Evolutionary conservation across 2,888 invertebrate species (phyloP).

Genomic region (Idaea dimidiata): DNA sequence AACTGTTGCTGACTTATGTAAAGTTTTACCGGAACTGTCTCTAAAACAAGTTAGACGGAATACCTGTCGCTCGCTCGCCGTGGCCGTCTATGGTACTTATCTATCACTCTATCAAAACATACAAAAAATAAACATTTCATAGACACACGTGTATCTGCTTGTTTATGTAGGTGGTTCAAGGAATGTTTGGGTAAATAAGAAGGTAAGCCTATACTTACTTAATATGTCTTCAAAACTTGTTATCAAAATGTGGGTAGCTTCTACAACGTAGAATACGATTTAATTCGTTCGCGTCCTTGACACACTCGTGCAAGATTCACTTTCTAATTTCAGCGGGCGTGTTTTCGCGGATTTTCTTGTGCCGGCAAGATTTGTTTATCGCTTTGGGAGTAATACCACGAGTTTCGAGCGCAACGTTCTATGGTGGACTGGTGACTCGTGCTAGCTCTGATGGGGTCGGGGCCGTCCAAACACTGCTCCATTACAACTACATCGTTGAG

Average conservation of each 20-base stretch:
- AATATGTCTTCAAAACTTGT: neutral
- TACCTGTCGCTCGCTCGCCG: too few species aligned
- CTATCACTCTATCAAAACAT: neutral
- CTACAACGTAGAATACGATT: neutral
- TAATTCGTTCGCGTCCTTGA: neutral
- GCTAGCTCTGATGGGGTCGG: constrained; percentile 63
- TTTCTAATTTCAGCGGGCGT: neutral
- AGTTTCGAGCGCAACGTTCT: constrained; percentile 58
- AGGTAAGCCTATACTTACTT: neutral
- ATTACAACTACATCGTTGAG: constrained; percentile 47
- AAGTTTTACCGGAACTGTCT: too few species aligned
- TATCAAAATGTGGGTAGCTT: neutral
- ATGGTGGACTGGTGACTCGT: constrained; percentile 58
- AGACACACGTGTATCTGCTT: neutral
- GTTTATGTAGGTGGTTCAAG: neutral
- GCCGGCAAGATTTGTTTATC: constrained; percentile 33
- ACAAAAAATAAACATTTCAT: neutral
- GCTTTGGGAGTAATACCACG: neutral
- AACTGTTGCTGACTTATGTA: too few species aligned
- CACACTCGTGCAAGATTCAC: neutral
- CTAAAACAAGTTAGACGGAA: too few species aligned
- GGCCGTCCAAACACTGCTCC: constrained; percentile 60
- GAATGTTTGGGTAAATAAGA: neutral
- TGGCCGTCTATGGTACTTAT: neutral
- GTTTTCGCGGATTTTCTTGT: constrained; percentile 23